phyloP scores from a whole-genome alignment of 2,888 invertebrate genomes.

The Lycophotia porphyrea region DNA sequence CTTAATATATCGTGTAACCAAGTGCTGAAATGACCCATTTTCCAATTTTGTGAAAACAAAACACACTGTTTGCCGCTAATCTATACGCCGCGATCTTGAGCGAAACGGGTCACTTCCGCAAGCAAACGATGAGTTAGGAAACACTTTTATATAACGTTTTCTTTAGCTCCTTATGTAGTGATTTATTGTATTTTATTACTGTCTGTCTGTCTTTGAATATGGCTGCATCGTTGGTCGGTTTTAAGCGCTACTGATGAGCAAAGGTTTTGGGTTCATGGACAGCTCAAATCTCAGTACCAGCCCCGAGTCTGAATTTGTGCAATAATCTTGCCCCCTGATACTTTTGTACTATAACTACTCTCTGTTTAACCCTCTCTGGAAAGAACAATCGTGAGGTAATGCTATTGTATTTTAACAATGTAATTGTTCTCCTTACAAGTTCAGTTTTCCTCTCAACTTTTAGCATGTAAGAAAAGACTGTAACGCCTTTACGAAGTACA shows the following conservation, averaged over 20 bases:
- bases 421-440: background rate
- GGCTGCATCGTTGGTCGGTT: background rate
- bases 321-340: background rate
- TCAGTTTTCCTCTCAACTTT: background rate
- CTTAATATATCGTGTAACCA: background rate
- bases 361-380: background rate
- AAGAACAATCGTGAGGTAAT: background rate
- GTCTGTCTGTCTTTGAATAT: background rate
- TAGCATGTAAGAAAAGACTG: background rate
- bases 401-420: constrained; percentile 4
- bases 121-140: constrained; percentile 27
- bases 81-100: constrained; percentile 50
- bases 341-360: background rate
- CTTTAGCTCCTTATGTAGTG: constrained; percentile 11
- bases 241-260: background rate
- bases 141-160: constrained; percentile 32
- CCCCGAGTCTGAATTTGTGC: background rate
- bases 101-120: constrained; percentile 47
- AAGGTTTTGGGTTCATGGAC: background rate
- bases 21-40: constrained; percentile 54
- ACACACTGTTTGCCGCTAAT: constrained; percentile 35
- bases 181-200: background rate
- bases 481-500: background rate
- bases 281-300: background rate
- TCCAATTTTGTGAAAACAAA: constrained; percentile 49